Conservation (phyloP, 2,797 vertebrate species). For the Eulemur coronatus region DNA sequence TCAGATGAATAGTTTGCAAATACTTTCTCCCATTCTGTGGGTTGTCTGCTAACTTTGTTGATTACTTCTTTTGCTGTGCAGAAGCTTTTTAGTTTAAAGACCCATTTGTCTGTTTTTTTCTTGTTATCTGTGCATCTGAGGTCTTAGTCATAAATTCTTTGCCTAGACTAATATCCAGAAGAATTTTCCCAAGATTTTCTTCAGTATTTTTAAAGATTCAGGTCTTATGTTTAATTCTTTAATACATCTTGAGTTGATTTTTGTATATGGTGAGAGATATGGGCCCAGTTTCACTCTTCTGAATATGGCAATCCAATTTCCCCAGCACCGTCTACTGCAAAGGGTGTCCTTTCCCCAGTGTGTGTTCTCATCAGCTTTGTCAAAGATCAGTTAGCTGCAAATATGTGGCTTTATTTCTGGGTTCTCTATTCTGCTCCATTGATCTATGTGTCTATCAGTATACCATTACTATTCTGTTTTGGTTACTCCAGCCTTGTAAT, state of each 20-base stretch:
- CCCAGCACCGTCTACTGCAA: neutral
- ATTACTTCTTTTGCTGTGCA: neutral
- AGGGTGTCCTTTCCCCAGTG: neutral
- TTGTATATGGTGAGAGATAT: neutral
- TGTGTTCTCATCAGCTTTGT: neutral
- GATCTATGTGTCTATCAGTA: neutral
- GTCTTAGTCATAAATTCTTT: neutral
- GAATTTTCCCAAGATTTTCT: neutral
- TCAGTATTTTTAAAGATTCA: neutral
- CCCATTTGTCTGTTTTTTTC: neutral
- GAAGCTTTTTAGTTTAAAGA: neutral
- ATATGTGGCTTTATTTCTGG: neutral
- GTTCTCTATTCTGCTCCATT: neutral
- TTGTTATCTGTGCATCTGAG: neutral
- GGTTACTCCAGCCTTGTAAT: neutral
- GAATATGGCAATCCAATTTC: neutral
- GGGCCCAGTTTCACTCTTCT: neutral
- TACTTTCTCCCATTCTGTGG: neutral
- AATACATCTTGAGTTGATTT: neutral
- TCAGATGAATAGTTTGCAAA: neutral
- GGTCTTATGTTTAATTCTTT: neutral
- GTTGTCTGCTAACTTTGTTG: neutral
- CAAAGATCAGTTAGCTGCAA: neutral
- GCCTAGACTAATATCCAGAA: neutral
- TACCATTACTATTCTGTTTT: neutral